phyloP scores from a whole-genome alignment of 2,888 invertebrate species.

The Amphiduros pacificus region DNA sequence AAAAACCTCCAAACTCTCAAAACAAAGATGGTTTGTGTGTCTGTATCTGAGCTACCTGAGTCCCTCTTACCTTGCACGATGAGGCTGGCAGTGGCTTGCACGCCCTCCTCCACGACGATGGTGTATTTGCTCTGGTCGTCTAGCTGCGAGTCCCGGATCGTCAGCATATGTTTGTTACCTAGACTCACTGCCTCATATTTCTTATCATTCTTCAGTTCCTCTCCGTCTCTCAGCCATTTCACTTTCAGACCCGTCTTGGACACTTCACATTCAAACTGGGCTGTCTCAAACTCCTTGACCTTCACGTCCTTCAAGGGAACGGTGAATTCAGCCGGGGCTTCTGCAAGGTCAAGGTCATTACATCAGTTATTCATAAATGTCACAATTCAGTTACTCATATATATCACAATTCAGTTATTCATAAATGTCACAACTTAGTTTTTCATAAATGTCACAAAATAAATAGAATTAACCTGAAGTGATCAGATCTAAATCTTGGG shows the following conservation, averaged over 20 bases:
- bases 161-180: conserved; percentile 35
- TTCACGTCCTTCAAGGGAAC: conserved; percentile 47
- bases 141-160: conserved; percentile 38
- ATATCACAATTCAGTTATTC: no score
- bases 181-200: background rate
- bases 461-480: no score
- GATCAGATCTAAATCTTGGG: no score
- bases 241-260: conserved; percentile 78
- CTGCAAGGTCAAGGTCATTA: no score
- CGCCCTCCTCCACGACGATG: conserved; percentile 34
- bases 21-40: no score
- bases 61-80: conserved; percentile 79
- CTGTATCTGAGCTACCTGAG: no score
- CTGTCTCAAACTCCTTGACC: conserved; percentile 45
- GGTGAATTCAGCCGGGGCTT: conserved; percentile 50
- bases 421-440: no score
- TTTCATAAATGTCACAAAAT: no score
- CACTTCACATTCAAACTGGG: conserved; percentile 74
- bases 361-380: no score
- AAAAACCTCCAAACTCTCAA: no score
- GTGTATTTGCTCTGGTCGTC: conserved; percentile 63
- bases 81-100: conserved; percentile 43
- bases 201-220: conserved; percentile 5
- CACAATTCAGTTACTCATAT: no score
- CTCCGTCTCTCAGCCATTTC: conserved; percentile 68